Percentiles rank a stretch among this genome's conserved stretches.
phyloP scores from a whole-genome alignment of 2,888 invertebrate species.

The Diaperis boleti region DNA sequence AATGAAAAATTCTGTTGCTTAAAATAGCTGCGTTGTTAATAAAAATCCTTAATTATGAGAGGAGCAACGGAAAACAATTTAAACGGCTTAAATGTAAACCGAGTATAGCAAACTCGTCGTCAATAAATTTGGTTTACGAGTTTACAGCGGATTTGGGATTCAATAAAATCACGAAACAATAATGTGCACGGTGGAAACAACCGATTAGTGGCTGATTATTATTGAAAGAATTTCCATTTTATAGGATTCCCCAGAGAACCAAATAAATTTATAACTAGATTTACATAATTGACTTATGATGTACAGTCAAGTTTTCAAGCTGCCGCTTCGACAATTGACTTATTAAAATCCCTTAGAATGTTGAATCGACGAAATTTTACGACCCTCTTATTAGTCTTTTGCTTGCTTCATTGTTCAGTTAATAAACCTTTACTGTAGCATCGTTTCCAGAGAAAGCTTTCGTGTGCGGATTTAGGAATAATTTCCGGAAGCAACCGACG shows the following conservation, averaged over 20 bases:
- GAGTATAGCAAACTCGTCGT: constrained; percentile 6
- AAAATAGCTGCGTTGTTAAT: neutral
- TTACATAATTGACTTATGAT: constrained; percentile 4
- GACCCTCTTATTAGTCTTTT: constrained; percentile 6
- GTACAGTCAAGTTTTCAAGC: neutral
- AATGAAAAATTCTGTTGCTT: too few relatives aligned
- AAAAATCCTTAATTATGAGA: neutral
- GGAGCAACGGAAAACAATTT: neutral
- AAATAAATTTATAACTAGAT: constrained; percentile 13
- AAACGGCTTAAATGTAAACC: constrained; percentile 4
- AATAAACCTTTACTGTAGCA: constrained; percentile 9
- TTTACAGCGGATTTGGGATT: constrained; percentile 27
- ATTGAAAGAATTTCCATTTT: constrained; percentile 22
- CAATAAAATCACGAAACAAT: constrained; percentile 27
- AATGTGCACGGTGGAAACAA: constrained; percentile 23
- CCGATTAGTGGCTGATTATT: constrained; percentile 20
- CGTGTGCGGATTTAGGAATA: constrained; percentile 20
- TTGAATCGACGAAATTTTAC: neutral
- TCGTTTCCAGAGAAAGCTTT: constrained; percentile 10
- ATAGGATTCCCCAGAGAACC: neutral
- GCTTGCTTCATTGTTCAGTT: constrained; percentile 12
- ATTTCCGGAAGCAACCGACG: constrained; percentile 20
- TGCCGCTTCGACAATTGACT: neutral
- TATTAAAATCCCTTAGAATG: neutral
- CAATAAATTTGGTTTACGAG: constrained; percentile 20